Evolutionary conservation across 2,797 vertebrate genomes (phyloP), one percentile per base, ranked within the genome.

Genomic region (Pristis pectinata): DNA sequence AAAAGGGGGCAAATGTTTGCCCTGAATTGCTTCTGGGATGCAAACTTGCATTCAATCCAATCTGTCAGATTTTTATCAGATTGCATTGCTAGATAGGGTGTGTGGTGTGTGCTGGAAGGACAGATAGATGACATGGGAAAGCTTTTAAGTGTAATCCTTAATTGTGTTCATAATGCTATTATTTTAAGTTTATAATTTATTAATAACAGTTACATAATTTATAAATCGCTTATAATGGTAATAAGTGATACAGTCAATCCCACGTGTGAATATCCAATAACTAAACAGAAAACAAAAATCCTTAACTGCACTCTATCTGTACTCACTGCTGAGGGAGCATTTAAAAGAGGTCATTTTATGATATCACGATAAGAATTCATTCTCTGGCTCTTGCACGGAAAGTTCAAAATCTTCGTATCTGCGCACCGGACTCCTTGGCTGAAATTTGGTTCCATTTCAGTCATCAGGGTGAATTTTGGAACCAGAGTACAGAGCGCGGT

Each of bases 181-280:
- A 74, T 94, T 94, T 19, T 56, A 87, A 74, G 64, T 94, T 94
- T 76, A 53, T 94, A 94, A 94, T 76, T 94, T 76, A 76, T 94
- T 94, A 93, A 93, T 93, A 93, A 93, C 9, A 11, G 9, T 30
- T 94, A 49, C 92, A 74, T 94, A 74, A 74, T 94, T 94, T 53
- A 94, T 94, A 53, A 76, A 94, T 53, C 13, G 70, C 41, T 76
- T 74, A 53, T 49, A 72, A 74, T 49, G 70, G 17, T 94, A 74
- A 74, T 93, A 74, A 93, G 92, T 30, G 92, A 76, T 94, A 53
- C 6, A 70, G 70, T n/a, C 70, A 94, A 70, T 94, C 13, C 92
- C 27, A 34, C 67, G 72, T 74, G 44, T 94, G 44, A 94, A 76
- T 74, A 53, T 44, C 70, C 70, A 76, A 74, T 34, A 94, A 76